Conservation (phyloP, 1,140 invertebrate genomes). For the Brachionus rubens region DNA sequence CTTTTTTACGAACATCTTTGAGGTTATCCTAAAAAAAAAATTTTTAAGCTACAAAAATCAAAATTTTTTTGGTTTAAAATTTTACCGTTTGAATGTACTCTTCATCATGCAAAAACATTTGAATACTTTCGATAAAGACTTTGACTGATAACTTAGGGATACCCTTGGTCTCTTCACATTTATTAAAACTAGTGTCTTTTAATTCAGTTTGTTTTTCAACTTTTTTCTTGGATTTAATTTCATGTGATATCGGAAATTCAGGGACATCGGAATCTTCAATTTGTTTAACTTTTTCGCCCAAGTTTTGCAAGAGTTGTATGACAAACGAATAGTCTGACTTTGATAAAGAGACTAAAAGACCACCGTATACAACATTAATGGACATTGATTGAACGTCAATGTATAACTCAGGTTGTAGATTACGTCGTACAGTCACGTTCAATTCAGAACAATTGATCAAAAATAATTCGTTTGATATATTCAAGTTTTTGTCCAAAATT, state of each 20-base stretch:
- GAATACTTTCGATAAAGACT: not conserved
- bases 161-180: too few species aligned
- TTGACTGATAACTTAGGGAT: not conserved
- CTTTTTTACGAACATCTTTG: not conserved
- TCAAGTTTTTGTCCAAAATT: not conserved
- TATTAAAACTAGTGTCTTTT: too few species aligned
- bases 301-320: conserved; percentile 23
- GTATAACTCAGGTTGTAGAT: conserved; percentile 7
- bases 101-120: conserved; percentile 24
- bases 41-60: too few species aligned
- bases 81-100: not conserved
- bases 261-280: not conserved
- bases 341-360: not conserved
- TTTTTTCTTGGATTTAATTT: not conserved
- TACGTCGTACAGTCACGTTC: not conserved
- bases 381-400: not conserved
- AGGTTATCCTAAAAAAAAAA: not conserved
- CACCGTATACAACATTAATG: conserved; percentile 4
- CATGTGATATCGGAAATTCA: not conserved
- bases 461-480: not conserved
- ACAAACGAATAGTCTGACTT: conserved; percentile 20
- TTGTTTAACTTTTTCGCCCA: conserved; percentile 3
- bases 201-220: not conserved
- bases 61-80: not conserved
- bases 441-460: conserved; percentile 34